Evolutionary conservation across 2,888 invertebrate genomes (phyloP), one percentile per base, ranked within the genome.

Genomic region (Seladonia tumulorum): DNA sequence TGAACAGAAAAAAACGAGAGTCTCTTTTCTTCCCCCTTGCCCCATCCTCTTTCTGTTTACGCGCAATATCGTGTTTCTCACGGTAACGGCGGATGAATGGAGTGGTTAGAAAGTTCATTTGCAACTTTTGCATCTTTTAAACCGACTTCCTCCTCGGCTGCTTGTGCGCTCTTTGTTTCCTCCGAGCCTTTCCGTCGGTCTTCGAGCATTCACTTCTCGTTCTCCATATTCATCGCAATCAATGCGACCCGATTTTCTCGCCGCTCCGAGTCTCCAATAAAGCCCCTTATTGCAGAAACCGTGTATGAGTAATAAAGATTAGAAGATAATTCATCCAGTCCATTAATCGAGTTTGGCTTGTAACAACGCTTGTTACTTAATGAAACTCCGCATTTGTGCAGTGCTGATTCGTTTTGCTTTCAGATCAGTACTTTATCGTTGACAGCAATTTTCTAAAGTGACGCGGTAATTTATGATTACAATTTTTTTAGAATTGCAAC

Each of bases 101-200:
- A 47, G 73, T n/a, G 85, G 85, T 79, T 85, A 82, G 85, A 85
- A 85, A 85, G 85, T 85, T 85, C 85, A 79, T 85, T 82, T 85
- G 85, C 79, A 85, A 85, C 63, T 79, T 79, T 22, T 85, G 72
- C 83, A 85, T 85, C 76, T 82, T 79, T 42, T 39, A 66, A 76
- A 35, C 49, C 3, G 53, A 72, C 42, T 49, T 72, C 45, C 63
- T 60, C n/a, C 22, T 16, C n/a, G 22, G 1, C 35, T 1, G 1
- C 35, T 1, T 10, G 25, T 22, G 7, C 66, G 29, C 45, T 29
- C 29, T 29, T 22, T 49, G 66, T 39, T 68, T 68, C 76, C 35
- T 18, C 29, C 22, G 39, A 0, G 22, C 29, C 47, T 7, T 42
- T 10, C 18, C 4, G 42, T n/a, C 22, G 22, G 35, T 22, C 29